Percentiles rank a stretch among this genome's conserved stretches.
Evolutionary conservation across 1,140 invertebrate genomes (phyloP).

Genomic region (Diplogasteroides magnus): DNA sequence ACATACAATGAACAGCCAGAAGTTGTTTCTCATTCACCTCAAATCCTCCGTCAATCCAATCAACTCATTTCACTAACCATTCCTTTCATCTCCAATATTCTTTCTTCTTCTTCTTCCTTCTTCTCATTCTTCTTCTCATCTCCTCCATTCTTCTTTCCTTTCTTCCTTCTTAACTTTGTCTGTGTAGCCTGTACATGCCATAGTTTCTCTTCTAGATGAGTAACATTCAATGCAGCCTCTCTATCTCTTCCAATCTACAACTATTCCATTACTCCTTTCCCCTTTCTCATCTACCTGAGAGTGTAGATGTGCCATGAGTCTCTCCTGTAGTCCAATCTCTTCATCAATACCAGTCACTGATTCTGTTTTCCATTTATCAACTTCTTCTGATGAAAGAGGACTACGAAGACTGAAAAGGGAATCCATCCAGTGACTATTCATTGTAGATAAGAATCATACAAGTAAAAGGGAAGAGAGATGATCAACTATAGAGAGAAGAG

Average conservation of each 20-base stretch:
- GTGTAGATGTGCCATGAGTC: neutral
- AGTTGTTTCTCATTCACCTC: conserved; percentile 29
- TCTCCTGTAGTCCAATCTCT: neutral
- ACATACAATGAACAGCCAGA: conserved; percentile 19
- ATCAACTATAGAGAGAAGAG: no score
- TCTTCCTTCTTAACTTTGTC: conserved; percentile 1
- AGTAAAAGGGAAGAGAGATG: no score
- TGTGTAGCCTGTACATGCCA: neutral
- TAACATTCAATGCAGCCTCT: neutral
- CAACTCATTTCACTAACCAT: neutral
- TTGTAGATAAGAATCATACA: no score
- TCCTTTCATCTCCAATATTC: neutral
- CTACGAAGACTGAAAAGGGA: neutral
- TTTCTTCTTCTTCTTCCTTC: conserved; percentile 2
- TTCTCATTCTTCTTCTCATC: neutral
- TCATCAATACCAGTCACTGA: neutral
- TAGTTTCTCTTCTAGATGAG: neutral
- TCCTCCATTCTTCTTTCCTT: conserved; percentile 4
- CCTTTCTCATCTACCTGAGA: no score
- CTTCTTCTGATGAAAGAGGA: neutral
- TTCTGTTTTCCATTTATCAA: neutral
- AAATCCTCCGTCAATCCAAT: neutral
- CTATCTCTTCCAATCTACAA: neutral
- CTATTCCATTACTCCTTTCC: neutral
- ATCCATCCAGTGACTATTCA: no score